Evolutionary conservation across 2,888 invertebrate species (phyloP), one percentile per base, ranked within the genome.

Genomic region (Nomada ferruginata): DNA sequence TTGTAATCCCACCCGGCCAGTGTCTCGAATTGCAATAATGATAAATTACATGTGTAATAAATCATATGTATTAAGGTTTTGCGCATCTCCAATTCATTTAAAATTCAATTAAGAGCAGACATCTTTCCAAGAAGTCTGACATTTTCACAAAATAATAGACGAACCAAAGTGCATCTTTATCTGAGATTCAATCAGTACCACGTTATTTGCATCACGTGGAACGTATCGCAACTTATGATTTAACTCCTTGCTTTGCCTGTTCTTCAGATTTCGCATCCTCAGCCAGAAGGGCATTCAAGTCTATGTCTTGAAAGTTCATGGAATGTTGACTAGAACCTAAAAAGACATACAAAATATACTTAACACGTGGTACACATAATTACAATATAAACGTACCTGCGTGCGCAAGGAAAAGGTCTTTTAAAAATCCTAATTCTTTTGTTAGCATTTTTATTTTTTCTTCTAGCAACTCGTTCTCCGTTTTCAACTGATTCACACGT

Each of bases 361-460:
- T 52, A 70, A 59, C 10, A 50, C 18, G 53, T 75, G 18, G 13
- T 18, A 3, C 7, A 42, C 13, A n/a, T 26, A n/a, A 50, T 26
- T 1, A 20, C 15, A 61, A 61, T 36, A 29, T 18, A 47, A 53
- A 75, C 44, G 95, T 96, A 89, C 97, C 96, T 53, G 97, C 97
- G 92, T 97, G 97, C 7, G 97, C 97, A 84, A 97, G 93, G 91
- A 97, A 97, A 73, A 97, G 94, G 91, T 97, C 97, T 93, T 97
- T 97, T 13, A 97, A 94, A 90, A 97, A 97, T 63, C 96, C 96
- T 36, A 97, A 94, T 91, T 97, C 97, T 91, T 97, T 97, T 15
- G 96, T 96, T n/a, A 97, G 94, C 75, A 96, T 96, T 91, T 97
- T 96, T 2, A 97, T 97, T 93, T 97, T 97, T 89, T 97, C 96